Conservation (phyloP, 2,797 vertebrate genomes). For the Mus spretus region DNA sequence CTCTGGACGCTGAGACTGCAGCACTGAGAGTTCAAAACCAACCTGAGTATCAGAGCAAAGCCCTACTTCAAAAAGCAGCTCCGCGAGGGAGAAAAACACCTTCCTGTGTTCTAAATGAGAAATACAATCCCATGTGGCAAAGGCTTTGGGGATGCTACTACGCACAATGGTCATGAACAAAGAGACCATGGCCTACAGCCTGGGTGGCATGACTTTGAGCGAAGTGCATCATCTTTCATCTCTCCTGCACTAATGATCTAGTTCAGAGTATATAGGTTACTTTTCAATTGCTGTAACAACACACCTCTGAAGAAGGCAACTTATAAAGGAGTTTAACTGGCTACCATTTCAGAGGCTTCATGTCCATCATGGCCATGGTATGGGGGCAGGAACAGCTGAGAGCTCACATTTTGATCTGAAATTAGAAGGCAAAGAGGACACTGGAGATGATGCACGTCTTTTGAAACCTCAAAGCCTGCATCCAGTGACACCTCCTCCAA, state of each 20-base stretch:
- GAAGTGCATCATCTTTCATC: conserved; percentile 17
- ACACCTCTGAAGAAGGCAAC: background rate
- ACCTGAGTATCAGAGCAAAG: background rate
- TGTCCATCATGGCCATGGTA: background rate
- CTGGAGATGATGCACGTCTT: background rate
- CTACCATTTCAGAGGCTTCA: background rate
- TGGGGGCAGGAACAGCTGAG: background rate
- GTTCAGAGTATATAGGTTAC: background rate
- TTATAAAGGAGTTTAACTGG: background rate
- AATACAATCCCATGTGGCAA: conserved; percentile 1
- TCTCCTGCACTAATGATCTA: background rate
- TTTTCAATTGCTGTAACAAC: background rate
- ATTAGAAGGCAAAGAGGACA: background rate
- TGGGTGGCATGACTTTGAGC: background rate
- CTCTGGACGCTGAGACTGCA: background rate
- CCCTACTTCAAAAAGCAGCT: background rate
- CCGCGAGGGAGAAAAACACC: background rate
- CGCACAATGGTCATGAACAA: background rate
- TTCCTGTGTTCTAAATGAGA: conserved; percentile 16
- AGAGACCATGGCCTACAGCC: background rate
- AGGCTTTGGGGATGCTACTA: background rate
- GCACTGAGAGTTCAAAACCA: background rate
- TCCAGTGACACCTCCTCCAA: background rate
- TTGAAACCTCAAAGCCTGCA: background rate
- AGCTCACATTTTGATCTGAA: background rate